These are phyloP conservation scores for Amblyjoppa fuscipennis DNA, from an alignment of 2,888 invertebrate genomes.

Conservation along the genomic window DNA sequence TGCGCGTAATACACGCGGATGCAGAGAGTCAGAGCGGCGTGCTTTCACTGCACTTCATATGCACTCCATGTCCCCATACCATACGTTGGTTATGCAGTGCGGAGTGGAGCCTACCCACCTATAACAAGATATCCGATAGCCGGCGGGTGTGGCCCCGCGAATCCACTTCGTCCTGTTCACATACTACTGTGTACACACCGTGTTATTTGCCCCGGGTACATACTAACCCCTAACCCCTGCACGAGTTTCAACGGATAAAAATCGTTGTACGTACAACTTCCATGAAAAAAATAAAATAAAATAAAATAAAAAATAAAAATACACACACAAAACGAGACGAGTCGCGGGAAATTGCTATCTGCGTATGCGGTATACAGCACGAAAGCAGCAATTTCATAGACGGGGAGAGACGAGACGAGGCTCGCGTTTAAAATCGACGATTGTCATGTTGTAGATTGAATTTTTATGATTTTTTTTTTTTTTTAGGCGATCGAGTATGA, in stretches of 20 bases:
- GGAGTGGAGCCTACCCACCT: conserved; percentile 76
- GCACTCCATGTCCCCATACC: conserved; percentile 82
- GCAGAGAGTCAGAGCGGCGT: conserved; percentile 67
- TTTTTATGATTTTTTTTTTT: conserved; percentile 53
- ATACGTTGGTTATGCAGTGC: conserved; percentile 57
- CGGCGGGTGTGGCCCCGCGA: conserved; percentile 73
- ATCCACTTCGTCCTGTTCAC: conserved; percentile 72
- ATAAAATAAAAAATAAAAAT: conserved; percentile 31
- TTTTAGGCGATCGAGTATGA: conserved; percentile 42
- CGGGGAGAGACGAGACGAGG: conserved; percentile 34
- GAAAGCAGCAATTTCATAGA: conserved; percentile 32
- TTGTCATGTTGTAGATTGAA: conserved; percentile 68
- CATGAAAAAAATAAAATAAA: conserved; percentile 46
- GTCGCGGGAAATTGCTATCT: conserved; percentile 60
- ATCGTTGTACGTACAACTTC: conserved; percentile 65
- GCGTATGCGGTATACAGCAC: conserved; percentile 30
- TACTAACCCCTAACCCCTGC: conserved; percentile 28
- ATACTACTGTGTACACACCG: conserved; percentile 58
- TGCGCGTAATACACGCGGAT: conserved; percentile 78
- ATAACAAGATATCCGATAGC: conserved; percentile 82
- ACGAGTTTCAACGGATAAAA: conserved; percentile 49
- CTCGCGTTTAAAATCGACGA: conserved; percentile 43
- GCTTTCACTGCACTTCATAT: conserved; percentile 84
- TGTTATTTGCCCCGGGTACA: conserved; percentile 66
- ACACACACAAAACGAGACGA: conserved; percentile 36